A percentile compares a stretch with the other conserved stretches of the same genome.
Evolutionary conservation across 2,113 vertebrate genomes (phyloP).

Genomic region (Cavia porcellus): DNA sequence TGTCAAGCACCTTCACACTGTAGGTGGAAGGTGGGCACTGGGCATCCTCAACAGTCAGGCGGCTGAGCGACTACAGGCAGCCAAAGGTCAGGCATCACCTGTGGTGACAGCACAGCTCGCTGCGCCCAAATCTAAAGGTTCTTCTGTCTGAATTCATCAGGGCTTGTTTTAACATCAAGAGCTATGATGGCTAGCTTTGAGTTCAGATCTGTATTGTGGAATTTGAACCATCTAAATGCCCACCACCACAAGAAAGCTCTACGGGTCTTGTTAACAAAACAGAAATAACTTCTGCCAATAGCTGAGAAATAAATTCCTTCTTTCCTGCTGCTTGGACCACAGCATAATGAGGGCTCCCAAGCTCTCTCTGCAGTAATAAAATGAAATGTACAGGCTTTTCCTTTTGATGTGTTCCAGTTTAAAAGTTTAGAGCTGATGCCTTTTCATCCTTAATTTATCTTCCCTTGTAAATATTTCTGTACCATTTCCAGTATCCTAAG

Average conservation of each 20-base stretch:
- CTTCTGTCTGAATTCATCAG: not conserved
- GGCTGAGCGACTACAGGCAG: not conserved
- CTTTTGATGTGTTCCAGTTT: conserved; percentile 74
- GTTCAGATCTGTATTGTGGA: conserved; percentile 43
- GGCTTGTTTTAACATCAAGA: not conserved
- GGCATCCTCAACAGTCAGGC: not conserved
- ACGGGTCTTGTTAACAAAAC: conserved; percentile 70
- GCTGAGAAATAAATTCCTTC: conserved; percentile 75
- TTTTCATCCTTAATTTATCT: conserved; percentile 81
- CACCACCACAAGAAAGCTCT: conserved; percentile 63
- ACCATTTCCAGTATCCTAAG: conserved; percentile 67
- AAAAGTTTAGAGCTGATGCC: conserved; percentile 68
- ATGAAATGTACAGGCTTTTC: conserved; percentile 44
- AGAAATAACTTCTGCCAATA: conserved; percentile 64
- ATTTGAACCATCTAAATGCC: conserved; percentile 34
- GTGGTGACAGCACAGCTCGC: not conserved
- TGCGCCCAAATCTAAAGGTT: not conserved
- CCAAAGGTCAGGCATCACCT: not conserved
- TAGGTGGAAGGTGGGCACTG: not conserved
- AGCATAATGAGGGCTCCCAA: conserved; percentile 67
- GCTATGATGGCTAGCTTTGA: not conserved
- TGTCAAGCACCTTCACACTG: not conserved
- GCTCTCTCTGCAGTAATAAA: conserved; percentile 67
- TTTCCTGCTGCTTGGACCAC: conserved; percentile 74
- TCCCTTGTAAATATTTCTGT: conserved; percentile 78